Evolutionary conservation across 2,113 vertebrate species (phyloP).

Genomic region (Psittacula cyanocephala): DNA sequence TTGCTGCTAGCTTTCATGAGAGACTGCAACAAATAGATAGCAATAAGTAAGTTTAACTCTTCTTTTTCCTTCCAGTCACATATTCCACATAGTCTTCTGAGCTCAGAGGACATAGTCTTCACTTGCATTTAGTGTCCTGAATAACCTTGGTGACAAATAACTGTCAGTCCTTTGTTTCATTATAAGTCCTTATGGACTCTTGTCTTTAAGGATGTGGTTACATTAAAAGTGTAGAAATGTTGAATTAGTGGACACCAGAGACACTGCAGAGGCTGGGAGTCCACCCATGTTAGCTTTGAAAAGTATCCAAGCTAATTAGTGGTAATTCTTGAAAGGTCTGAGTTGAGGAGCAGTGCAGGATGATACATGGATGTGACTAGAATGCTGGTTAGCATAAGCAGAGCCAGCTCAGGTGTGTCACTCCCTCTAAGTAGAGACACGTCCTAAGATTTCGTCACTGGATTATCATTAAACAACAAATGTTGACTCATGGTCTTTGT

Average conservation of each 20-base stretch:
- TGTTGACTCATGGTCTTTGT: neutral
- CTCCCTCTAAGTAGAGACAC: neutral
- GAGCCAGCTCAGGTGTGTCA: neutral
- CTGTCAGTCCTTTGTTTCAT: neutral
- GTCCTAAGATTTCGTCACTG: neutral
- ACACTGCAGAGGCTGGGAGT: neutral
- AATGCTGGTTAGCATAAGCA: neutral
- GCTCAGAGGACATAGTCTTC: neutral
- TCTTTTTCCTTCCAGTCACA: neutral
- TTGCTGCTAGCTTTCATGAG: conserved; percentile 78
- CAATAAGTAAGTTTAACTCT: conserved; percentile 76
- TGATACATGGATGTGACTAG: neutral
- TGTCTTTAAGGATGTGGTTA: neutral
- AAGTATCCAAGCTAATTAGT: neutral
- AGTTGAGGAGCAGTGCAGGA: neutral
- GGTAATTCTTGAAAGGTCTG: neutral
- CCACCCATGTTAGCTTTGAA: neutral
- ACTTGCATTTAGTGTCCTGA: neutral
- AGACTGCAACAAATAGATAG: conserved; percentile 76
- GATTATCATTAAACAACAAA: neutral
- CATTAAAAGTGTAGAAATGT: neutral
- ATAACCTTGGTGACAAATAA: neutral
- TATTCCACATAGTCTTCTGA: neutral
- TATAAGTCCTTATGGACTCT: neutral
- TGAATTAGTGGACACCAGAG: neutral